Evolutionary conservation across 2,113 vertebrate species (phyloP).

Genomic region (Dasyornis broadbenti): DNA sequence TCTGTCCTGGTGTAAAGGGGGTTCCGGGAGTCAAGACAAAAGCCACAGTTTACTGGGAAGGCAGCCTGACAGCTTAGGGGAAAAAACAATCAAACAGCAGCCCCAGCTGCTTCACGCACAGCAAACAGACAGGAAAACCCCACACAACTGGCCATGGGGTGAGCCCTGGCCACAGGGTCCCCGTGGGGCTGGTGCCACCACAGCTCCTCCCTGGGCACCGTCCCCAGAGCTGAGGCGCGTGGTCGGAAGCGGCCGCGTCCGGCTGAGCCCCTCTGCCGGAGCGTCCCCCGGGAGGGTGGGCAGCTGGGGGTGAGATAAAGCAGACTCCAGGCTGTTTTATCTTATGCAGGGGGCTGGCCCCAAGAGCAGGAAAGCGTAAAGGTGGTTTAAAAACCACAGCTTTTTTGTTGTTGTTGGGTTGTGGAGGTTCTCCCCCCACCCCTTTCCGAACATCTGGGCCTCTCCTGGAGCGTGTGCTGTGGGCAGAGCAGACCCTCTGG

Average conservation of each 20-base stretch:
- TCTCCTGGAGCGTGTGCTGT: background rate
- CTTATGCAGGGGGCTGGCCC: background rate
- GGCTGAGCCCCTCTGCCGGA: background rate
- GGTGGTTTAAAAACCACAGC: constrained; percentile 5
- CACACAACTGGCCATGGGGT: fast-evolving
- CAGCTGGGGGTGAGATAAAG: constrained; percentile 25
- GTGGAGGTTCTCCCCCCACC: background rate
- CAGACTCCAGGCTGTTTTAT: constrained; percentile 13
- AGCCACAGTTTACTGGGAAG: background rate
- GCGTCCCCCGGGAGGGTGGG: background rate
- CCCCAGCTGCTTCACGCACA: background rate
- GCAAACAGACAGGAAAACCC: background rate
- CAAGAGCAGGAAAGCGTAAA: constrained; percentile 14
- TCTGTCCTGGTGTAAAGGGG: background rate
- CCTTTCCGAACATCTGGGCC: background rate
- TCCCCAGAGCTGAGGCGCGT: background rate
- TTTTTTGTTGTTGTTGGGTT: background rate
- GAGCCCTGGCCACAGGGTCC: background rate
- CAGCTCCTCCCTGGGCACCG: background rate
- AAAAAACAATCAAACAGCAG: background rate
- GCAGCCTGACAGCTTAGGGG: background rate
- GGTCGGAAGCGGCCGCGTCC: background rate
- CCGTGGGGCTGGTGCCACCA: fast-evolving
- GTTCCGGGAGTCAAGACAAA: background rate
- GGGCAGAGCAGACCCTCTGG: background rate